Evolutionary conservation across 2,888 invertebrate species (phyloP).

Genomic region (Tipula vernalis): DNA sequence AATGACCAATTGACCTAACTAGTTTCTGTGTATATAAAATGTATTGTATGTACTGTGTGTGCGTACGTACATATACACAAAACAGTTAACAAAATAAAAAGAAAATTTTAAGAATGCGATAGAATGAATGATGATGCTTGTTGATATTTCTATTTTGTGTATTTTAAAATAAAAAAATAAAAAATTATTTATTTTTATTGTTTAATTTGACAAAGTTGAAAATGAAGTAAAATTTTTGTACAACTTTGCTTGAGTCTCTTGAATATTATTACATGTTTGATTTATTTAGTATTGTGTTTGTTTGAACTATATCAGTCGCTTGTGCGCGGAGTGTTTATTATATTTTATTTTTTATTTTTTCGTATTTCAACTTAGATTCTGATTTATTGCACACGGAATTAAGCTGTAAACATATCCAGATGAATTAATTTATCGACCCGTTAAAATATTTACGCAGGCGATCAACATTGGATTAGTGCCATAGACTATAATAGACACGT

Average conservation of each 20-base stretch:
- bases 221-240: not conserved
- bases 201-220: not conserved
- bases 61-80: not conserved
- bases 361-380: not conserved
- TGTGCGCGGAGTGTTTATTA: not conserved
- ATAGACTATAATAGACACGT: not conserved
- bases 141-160: not conserved
- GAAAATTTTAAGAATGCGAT: not conserved
- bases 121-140: not conserved
- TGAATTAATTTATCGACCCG: not conserved
- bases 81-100: not conserved
- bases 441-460: not conserved
- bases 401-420: not conserved
- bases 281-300: not conserved
- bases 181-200: not conserved
- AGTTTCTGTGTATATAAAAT: not conserved
- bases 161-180: not conserved
- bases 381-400: not conserved
- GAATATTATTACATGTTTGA: not conserved
- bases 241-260: too few species aligned
- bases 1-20: not conserved
- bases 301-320: not conserved
- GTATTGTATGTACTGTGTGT: not conserved
- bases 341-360: not conserved
- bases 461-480: not conserved